Evolutionary conservation across 2,797 vertebrate genomes (phyloP).

Genomic region (Vipera latastei): DNA sequence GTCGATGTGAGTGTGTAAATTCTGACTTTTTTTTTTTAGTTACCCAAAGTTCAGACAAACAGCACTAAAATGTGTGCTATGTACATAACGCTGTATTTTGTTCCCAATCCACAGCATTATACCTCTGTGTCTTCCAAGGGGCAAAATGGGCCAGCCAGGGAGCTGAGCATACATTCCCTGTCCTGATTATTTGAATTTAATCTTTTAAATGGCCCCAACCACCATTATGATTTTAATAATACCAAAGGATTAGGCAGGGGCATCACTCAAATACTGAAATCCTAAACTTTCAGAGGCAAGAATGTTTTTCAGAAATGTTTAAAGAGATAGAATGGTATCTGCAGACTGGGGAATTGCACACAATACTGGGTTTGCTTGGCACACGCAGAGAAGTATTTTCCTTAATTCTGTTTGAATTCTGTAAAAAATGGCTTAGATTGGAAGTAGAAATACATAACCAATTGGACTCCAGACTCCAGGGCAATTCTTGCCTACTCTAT

Average conservation of each 20-base stretch:
- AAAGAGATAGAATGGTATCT: neutral
- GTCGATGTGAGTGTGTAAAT: neutral
- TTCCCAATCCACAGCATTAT: neutral
- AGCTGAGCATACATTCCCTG: neutral
- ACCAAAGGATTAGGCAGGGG: neutral
- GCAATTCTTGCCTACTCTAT: neutral
- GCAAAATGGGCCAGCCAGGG: neutral
- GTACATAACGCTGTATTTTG: neutral
- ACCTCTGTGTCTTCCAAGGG: neutral
- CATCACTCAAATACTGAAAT: neutral
- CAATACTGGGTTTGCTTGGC: neutral
- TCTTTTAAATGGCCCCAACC: neutral
- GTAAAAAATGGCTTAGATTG: neutral
- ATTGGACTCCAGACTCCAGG: neutral
- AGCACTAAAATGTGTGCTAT: neutral
- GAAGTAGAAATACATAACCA: neutral
- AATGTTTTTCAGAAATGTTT: neutral
- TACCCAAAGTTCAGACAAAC: neutral
- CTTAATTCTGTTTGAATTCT: neutral
- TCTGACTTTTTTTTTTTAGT: neutral
- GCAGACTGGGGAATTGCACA: neutral
- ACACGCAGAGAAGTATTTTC: neutral
- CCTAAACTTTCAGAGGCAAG: neutral
- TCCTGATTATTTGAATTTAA: neutral
- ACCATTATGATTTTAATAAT: neutral